phyloP scores from a whole-genome alignment of 2,888 invertebrate genomes.

The Diaphora mendica region DNA sequence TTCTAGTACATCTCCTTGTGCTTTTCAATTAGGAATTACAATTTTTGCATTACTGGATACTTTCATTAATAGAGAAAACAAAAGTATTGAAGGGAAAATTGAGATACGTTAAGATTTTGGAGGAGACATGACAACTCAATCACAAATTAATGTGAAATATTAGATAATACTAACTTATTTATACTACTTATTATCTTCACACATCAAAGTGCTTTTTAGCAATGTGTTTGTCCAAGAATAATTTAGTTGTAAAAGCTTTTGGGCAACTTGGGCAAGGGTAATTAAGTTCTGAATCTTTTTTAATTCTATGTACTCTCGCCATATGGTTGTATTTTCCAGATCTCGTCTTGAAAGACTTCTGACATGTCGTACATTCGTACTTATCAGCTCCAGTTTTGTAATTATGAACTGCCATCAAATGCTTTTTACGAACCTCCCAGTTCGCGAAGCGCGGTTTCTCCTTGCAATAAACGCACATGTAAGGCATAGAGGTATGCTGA shows the following conservation, averaged over 20 bases:
- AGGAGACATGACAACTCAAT: background rate
- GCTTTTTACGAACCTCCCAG: conserved; percentile 79
- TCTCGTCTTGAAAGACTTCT: conserved; percentile 78
- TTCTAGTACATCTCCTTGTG: conserved; percentile 54
- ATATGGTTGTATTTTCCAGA: conserved; percentile 82
- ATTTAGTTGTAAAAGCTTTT: conserved; percentile 83
- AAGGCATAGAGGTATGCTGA: conserved; percentile 77
- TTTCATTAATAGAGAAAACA: background rate
- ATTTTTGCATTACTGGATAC: conserved; percentile 2
- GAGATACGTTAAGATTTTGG: background rate
- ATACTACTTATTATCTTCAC: conserved; percentile 42
- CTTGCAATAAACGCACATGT: conserved; percentile 78
- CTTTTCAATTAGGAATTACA: conserved; percentile 17
- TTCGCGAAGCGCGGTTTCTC: conserved; percentile 80
- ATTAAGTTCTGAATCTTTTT: conserved; percentile 77
- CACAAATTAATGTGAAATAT: background rate
- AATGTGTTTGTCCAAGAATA: conserved; percentile 85
- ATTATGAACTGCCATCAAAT: conserved; percentile 79
- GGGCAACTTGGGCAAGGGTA: conserved; percentile 83
- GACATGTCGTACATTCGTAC: conserved; percentile 78
- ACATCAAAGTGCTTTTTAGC: conserved; percentile 83
- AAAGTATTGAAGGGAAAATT: background rate
- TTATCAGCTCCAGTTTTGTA: conserved; percentile 77
- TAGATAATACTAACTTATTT: background rate
- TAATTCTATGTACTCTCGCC: conserved; percentile 77